Evolutionary conservation across 2,113 vertebrate genomes (phyloP).

Genomic region (Actenoides lindsayi): DNA sequence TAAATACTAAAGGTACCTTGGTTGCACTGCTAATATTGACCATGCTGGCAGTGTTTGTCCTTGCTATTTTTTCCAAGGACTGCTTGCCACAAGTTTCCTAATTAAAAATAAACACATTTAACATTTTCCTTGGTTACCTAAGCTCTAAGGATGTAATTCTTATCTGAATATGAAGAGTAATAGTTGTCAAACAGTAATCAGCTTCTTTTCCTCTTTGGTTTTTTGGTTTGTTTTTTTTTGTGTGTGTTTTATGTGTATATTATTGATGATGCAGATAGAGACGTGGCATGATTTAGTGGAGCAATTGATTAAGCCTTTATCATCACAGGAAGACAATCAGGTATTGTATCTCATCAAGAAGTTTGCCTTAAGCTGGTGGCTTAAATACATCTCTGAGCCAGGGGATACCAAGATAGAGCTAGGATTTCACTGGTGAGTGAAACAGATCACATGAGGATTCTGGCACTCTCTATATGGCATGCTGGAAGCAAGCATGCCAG

Average conservation of each 20-base stretch:
- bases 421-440: slow-evolving; percentile 82
- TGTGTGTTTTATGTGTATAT: background rate
- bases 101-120: slow-evolving; percentile 74
- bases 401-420: slow-evolving; percentile 67
- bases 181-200: background rate
- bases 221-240: background rate
- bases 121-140: background rate
- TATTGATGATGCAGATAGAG: background rate
- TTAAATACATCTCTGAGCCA: slow-evolving; percentile 24
- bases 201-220: background rate
- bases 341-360: background rate
- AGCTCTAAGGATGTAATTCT: background rate
- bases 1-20: slow-evolving; percentile 49
- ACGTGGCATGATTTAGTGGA: background rate
- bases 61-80: background rate
- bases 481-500: slow-evolving; percentile 65
- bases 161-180: background rate
- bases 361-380: background rate
- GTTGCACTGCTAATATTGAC: background rate
- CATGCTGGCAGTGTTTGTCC: slow-evolving; percentile 22
- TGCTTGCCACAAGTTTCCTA: slow-evolving; percentile 54
- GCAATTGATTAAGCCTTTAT: background rate
- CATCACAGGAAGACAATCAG: background rate
- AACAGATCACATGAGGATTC: slow-evolving; percentile 82
- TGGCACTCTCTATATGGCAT: slow-evolving; percentile 77